phyloP scores from a whole-genome alignment of 1,140 invertebrate genomes.

The Megathymus violae region DNA sequence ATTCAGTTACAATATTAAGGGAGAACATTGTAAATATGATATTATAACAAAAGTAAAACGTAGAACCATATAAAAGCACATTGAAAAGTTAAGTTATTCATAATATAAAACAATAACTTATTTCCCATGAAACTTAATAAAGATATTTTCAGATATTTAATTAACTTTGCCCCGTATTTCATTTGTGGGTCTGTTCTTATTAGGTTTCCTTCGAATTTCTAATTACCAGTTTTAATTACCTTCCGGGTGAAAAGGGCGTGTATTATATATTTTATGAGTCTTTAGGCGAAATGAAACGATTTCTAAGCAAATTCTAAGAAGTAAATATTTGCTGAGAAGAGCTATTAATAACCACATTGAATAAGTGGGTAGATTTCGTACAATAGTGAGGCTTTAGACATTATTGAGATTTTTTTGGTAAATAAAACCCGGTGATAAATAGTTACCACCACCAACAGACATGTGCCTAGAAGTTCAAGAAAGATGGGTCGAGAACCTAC shows the following conservation, averaged over 20 bases:
- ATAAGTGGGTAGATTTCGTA: no score
- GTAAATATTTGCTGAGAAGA: not conserved
- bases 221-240: conserved; percentile 19
- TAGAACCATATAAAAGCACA: no score
- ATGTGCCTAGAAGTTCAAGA: no score
- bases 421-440: no score
- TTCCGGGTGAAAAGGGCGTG: conserved; percentile 10
- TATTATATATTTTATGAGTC: not conserved
- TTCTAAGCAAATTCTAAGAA: not conserved
- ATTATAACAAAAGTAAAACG: no score
- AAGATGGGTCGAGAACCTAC: no score
- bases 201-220: conserved; percentile 18
- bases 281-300: not conserved
- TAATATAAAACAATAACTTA: not conserved
- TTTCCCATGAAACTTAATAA: conserved; percentile 8
- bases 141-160: conserved; percentile 4
- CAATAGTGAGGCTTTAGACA: no score
- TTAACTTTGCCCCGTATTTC: conserved; percentile 12
- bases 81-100: not conserved
- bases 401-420: no score
- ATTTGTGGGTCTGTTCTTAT: conserved; percentile 7
- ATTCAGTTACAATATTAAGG: no score
- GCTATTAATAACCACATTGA: no score
- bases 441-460: no score
- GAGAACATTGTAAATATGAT: no score